Base-by-base conservation (phyloP, 2,113 vertebrate genomes). In the Echinops telfairi region DNA sequence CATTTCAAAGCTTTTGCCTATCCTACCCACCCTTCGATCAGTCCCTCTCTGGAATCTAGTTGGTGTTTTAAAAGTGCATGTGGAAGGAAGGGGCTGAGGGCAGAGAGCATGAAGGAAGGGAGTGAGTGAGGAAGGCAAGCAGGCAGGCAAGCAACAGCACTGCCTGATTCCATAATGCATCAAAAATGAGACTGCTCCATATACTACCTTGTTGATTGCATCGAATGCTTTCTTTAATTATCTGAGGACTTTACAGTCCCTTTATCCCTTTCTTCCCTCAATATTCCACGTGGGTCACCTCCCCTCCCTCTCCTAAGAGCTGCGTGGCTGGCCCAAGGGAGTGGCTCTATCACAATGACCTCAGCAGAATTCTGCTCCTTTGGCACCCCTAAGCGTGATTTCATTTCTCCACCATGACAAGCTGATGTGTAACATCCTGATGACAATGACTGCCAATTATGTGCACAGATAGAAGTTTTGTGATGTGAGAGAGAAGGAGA, bases 381-480 rank as follows among this genome's bases (percentile, higher is more conserved):
- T 93, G 95, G 75, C 19, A 22, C 23, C 29, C 8, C 43, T 31
- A 90, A 90, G 57, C 10, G 73, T 29, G 64, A 75, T 64, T 75
- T 96, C 66, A 77, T 47, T 66, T 77, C 36, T 53, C 47, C 47
- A 53, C 10, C 2, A 8, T 53, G 47, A 53, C 47, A 53, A 10
- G 12, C 10, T 53, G 5, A 53, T 53, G 47, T 53, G 47, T 43
- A 88, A 90, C 40, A 88, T 85, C 16, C 47, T 73, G 68, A 88
- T 94, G 36, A 81, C 88, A 94, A 81, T 92, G 40, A 43, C 38
- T 86, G 70, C 40, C 12, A 33, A 33, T 6, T 53, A 38, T 7
- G 60, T 38, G n/a, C n/a, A 76, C n/a, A 86, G 47, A 53, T 14
- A 53, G 1, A 84, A 36, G 73, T 43, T 92, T 71, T 70, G 0